Percentiles rank a stretch among this genome's conserved stretches.
Conservation (phyloP, 2,888 invertebrate species). For the Amphimallon solstitiale region DNA sequence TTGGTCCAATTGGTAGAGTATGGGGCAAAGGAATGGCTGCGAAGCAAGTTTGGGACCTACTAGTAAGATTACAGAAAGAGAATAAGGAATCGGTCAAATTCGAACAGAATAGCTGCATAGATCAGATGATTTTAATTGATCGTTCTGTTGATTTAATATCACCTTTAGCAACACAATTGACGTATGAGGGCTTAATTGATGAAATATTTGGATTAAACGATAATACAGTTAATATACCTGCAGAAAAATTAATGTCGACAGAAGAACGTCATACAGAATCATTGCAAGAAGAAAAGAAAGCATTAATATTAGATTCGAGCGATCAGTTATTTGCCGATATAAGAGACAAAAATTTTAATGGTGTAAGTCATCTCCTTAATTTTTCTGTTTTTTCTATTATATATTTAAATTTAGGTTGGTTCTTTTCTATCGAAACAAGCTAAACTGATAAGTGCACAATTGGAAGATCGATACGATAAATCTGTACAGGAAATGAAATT, state of each 20-base stretch:
- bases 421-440: slow-evolving; percentile 87
- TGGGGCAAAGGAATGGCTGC: slow-evolving; percentile 91
- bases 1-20: slow-evolving; percentile 88
- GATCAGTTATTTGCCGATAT: slow-evolving; percentile 91
- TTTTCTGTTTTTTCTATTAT: neutral
- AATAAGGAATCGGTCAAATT: slow-evolving; percentile 65
- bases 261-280: slow-evolving; percentile 72
- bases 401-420: slow-evolving; percentile 71
- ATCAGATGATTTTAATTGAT: slow-evolving; percentile 90
- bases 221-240: slow-evolving; percentile 84
- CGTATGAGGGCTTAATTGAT: slow-evolving; percentile 97
- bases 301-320: slow-evolving; percentile 85
- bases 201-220: slow-evolving; percentile 90
- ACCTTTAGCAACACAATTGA: slow-evolving; percentile 92
- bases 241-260: slow-evolving; percentile 80
- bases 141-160: slow-evolving; percentile 91
- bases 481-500: slow-evolving; percentile 95
- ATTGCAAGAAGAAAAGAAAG: slow-evolving; percentile 73
- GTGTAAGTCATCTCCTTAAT: slow-evolving; percentile 62
- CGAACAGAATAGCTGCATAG: slow-evolving; percentile 69
- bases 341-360: slow-evolving; percentile 92
- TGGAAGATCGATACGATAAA: slow-evolving; percentile 87
- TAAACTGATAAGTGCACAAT: slow-evolving; percentile 83
- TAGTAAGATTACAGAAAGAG: slow-evolving; percentile 78
- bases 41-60: slow-evolving; percentile 88